phyloP scores from a whole-genome alignment of 2,113 vertebrate genomes.

The Chaetorhynchus papuensis region DNA sequence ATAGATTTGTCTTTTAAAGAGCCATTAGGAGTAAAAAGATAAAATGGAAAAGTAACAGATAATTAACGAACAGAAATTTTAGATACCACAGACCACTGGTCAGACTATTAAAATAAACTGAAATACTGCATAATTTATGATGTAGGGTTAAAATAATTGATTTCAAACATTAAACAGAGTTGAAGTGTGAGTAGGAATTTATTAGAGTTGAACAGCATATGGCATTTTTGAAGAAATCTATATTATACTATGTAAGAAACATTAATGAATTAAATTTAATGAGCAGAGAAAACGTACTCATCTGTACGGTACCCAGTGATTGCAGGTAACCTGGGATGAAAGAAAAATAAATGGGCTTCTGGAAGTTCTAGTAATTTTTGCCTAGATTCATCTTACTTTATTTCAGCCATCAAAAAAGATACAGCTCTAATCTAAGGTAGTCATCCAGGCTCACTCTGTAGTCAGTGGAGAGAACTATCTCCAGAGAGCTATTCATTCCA shows the following conservation, averaged over 20 bases:
- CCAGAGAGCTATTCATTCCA: not conserved
- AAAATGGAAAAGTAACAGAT: not conserved
- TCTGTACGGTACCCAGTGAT: not conserved
- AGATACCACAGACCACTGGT: not conserved
- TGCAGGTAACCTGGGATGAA: not conserved
- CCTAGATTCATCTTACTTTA: not conserved
- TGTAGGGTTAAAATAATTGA: not conserved
- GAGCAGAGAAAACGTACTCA: not conserved
- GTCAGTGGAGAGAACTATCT: not conserved
- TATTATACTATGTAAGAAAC: not conserved
- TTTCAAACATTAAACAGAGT: constrained; percentile 23
- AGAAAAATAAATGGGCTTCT: constrained; percentile 26
- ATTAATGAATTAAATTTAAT: constrained; percentile 29
- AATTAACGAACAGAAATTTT: not conserved
- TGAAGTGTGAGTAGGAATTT: not conserved
- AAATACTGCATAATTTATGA: constrained; percentile 19
- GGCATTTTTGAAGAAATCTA: not conserved
- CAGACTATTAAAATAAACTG: constrained; percentile 4
- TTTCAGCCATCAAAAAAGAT: not conserved
- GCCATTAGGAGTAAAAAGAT: not conserved
- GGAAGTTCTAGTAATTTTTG: not conserved
- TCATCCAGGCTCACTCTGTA: not conserved
- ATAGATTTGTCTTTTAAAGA: constrained; percentile 14
- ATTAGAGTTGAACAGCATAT: not conserved
- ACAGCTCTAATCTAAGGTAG: not conserved